phyloP scores from a whole-genome alignment of 2,113 vertebrate genomes.

The Pao palembangensis region DNA sequence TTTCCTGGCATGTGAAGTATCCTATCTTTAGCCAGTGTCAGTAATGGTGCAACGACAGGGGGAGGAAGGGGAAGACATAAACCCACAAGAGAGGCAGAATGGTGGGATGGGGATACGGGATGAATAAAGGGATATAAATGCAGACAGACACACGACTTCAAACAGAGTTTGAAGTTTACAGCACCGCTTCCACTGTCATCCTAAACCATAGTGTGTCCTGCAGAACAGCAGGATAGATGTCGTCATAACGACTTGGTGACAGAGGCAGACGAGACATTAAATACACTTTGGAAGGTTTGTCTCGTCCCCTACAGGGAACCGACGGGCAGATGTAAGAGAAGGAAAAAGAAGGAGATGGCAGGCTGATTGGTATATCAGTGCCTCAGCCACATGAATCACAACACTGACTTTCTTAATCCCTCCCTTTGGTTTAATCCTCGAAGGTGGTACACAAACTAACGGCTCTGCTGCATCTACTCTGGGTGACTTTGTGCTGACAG shows the following conservation, averaged over 20 bases:
- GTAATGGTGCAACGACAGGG: conserved; percentile 51
- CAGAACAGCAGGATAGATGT: conserved; percentile 40
- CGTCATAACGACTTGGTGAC: conserved; percentile 56
- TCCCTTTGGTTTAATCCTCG: conserved; percentile 23
- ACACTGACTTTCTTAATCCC: background rate
- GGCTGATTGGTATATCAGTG: conserved; percentile 60
- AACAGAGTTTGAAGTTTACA: conserved; percentile 35
- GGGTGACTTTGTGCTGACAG: conserved; percentile 41
- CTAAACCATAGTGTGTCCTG: conserved; percentile 40
- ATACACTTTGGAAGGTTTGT: conserved; percentile 51
- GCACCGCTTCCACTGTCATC: conserved; percentile 43
- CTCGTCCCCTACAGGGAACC: conserved; percentile 35
- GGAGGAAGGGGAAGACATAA: conserved; percentile 21
- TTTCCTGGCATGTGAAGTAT: conserved; percentile 4
- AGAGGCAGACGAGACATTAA: conserved; percentile 55
- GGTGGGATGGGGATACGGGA: conserved; percentile 42
- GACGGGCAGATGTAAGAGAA: conserved; percentile 35
- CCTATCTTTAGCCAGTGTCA: conserved; percentile 47
- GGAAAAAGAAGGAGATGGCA: conserved; percentile 40
- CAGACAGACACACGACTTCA: conserved; percentile 46
- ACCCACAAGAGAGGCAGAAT: conserved; percentile 42
- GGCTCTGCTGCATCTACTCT: conserved; percentile 8
- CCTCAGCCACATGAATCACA: conserved; percentile 27
- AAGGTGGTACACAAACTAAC: conserved; percentile 4
- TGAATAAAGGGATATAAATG: conserved; percentile 49